phyloP scores from a whole-genome alignment of 2,888 invertebrate genomes.

The Isotomurus palustris region DNA sequence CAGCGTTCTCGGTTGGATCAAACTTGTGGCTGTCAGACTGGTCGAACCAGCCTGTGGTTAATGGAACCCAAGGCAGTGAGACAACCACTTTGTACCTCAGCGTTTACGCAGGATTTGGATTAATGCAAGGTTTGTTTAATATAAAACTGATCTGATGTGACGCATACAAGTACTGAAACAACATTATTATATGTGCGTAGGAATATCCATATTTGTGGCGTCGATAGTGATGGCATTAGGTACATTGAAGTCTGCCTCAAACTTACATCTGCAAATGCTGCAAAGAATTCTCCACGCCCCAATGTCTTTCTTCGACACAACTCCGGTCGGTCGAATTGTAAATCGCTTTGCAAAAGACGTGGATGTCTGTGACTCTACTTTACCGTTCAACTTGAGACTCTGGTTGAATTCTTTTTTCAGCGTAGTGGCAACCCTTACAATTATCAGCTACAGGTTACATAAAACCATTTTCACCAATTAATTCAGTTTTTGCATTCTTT shows the following conservation, averaged over 20 bases:
- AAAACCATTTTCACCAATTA: background rate
- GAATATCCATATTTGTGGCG: slow-evolving; percentile 28
- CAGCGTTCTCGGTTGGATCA: slow-evolving; percentile 47
- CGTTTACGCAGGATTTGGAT: slow-evolving; percentile 80
- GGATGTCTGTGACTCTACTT: slow-evolving; percentile 27
- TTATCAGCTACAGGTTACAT: slow-evolving; percentile 63
- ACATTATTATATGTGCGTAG: background rate
- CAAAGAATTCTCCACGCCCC: slow-evolving; percentile 63
- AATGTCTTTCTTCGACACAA: slow-evolving; percentile 72
- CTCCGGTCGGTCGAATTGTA: slow-evolving; percentile 71
- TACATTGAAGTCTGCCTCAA: slow-evolving; percentile 59
- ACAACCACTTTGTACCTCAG: slow-evolving; percentile 75
- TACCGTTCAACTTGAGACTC: slow-evolving; percentile 38
- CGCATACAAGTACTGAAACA: background rate
- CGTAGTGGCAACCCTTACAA: slow-evolving; percentile 64
- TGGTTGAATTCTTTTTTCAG: slow-evolving; percentile 50
- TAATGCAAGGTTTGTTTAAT: slow-evolving; percentile 73
- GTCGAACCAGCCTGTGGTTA: slow-evolving; percentile 39
- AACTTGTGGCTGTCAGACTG: slow-evolving; percentile 48
- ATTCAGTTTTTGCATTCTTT: background rate
- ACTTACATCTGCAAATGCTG: slow-evolving; percentile 63
- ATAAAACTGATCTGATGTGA: background rate
- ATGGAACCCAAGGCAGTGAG: slow-evolving; percentile 51
- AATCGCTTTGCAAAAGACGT: slow-evolving; percentile 55
- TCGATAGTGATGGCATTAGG: slow-evolving; percentile 54